Base-by-base conservation (phyloP, 2,113 vertebrate genomes). In the Odocoileus virginianus region DNA sequence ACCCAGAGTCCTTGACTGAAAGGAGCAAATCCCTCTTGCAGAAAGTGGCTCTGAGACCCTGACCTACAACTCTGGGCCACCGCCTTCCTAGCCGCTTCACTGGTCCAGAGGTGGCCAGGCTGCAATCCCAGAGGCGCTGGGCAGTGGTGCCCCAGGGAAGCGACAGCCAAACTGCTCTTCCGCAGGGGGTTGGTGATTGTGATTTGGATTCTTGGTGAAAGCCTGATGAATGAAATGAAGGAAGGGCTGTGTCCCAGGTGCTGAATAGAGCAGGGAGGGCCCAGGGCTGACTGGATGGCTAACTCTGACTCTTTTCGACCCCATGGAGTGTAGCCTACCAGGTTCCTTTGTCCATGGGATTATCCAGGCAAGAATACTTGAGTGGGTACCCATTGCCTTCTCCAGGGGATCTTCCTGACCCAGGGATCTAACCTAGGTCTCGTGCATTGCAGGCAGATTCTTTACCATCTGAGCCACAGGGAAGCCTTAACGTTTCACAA, bases 41-140 rank as follows among this genome's bases (percentile, higher is more conserved):
- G n/a, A 47, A 87, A 1, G 10, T 0, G 3, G 27, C 67, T 54
- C 28, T 3, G 60, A 13, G 87, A 83, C n/a, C 54, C 19, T 33
- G 17, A 54, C 50, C 7, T 23, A 19, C 23, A 11, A 25, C 58
- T 33, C 23, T 1, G 2, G 45, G 33, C 28, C 2, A 1, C 3
- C 9, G 78, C n/a, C 85, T 74, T 23, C 60, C 50, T 2, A 28
- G 64, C 30, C 5, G 0, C 21, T 74, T 40, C 67, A 28, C 23
- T 1, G 25, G 67, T 33, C 67, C 67, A 27, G 19, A 50, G 27
- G 43, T 1, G 7, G 43, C 60, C 21, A 21, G 60, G 52, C 78
- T 27, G 3, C 5, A 13, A 33, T 74, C 64, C 76, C 47, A 11
- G 71, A 61, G 45, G 45, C 25, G 13, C 5, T 21, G 52, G n/a